Conservation (phyloP, 2,113 vertebrate genomes). For the Syrrhaptes paradoxus region DNA sequence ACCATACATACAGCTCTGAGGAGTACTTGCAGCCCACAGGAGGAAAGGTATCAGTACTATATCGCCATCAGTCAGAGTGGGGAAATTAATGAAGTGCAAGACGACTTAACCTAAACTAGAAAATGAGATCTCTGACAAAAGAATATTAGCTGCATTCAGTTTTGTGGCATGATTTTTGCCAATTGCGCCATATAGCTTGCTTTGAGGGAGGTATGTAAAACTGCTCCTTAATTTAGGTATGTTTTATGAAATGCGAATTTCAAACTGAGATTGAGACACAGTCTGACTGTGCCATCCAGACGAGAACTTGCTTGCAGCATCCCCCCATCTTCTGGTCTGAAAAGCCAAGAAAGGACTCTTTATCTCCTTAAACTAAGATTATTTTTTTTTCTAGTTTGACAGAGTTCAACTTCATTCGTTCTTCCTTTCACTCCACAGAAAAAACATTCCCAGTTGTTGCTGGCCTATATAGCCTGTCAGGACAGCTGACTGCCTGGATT, state of each 20-base stretch:
- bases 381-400: not conserved
- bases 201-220: not conserved
- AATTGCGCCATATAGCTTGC: not conserved
- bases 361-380: not conserved
- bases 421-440: not conserved
- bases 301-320: not conserved
- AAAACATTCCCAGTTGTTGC: constrained; percentile 62
- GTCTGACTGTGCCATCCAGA: not conserved
- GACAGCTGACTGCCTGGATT: constrained; percentile 56
- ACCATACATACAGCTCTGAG: not conserved
- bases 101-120: not conserved
- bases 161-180: not conserved
- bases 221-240: not conserved
- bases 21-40: not conserved
- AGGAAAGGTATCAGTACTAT: not conserved
- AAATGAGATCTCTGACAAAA: not conserved
- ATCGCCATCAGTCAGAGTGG: not conserved
- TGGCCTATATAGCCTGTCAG: not conserved
- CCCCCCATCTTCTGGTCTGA: not conserved
- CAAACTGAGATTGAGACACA: not conserved
- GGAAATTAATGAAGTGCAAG: not conserved
- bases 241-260: not conserved
- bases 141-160: not conserved
- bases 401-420: constrained; percentile 5
- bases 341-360: not conserved